These are phyloP conservation scores for Caiman crocodilus DNA, from an alignment of 2,797 vertebrate species.

Conservation along the genomic window DNA sequence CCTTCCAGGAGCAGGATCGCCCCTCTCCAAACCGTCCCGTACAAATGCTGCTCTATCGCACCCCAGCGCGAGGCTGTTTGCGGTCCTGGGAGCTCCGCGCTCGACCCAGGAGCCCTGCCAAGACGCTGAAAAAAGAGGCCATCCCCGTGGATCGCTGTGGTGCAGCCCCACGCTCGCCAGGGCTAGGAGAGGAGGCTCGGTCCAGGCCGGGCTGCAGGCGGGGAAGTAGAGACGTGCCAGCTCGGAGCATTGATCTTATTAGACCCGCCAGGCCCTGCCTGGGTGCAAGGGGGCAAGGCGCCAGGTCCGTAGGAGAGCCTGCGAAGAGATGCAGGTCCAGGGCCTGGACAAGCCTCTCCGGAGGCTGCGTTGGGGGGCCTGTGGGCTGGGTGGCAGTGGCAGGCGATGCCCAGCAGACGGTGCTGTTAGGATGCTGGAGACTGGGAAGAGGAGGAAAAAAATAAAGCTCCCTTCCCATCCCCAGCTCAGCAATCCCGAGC, in stretches of 20 bases:
- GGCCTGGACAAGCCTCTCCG: not conserved
- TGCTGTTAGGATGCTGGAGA: constrained; percentile 59
- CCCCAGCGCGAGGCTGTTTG: too few species aligned
- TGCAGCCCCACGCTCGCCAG: too few species aligned
- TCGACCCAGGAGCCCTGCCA: too few species aligned
- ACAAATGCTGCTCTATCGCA: too few species aligned
- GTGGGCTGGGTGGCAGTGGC: constrained; percentile 25
- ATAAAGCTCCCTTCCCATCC: constrained; percentile 61
- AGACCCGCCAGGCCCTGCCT: not conserved
- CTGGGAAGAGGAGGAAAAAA: constrained; percentile 38
- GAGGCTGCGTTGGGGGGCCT: constrained; percentile 39
- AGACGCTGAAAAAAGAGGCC: too few species aligned
- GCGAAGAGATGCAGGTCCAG: not conserved
- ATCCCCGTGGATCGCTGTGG: too few species aligned
- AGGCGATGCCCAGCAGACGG: constrained; percentile 62
- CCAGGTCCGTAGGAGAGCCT: not conserved
- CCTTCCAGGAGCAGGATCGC: too few species aligned
- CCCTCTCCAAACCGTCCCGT: too few species aligned
- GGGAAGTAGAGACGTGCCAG: not conserved
- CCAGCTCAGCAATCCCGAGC: not conserved
- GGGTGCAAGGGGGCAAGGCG: not conserved
- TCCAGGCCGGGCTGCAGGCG: not conserved
- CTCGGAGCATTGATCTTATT: not conserved
- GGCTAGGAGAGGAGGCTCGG: not conserved
- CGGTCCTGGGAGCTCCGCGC: too few species aligned